phyloP scores from a whole-genome alignment of 64 coral and sea anemone species.

The Montipora cactus region DNA sequence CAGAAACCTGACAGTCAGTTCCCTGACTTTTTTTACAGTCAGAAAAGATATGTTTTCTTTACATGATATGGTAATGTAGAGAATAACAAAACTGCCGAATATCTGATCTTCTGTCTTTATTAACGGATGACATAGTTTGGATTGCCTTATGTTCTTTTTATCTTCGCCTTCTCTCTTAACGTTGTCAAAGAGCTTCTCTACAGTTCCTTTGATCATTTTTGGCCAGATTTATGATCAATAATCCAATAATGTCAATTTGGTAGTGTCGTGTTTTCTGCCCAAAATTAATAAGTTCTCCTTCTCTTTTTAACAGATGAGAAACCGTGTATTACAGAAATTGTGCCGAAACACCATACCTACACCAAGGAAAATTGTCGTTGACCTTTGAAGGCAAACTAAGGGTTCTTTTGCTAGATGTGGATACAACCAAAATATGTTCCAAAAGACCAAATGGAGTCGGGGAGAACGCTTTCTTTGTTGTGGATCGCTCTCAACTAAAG shows the following conservation, averaged over 20 bases:
- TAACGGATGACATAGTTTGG: too few species aligned
- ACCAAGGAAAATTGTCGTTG: constrained; percentile 42
- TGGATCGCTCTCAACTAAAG: too few species aligned
- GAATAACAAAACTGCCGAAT: too few species aligned
- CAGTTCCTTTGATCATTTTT: not conserved
- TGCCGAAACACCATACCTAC: constrained; percentile 28
- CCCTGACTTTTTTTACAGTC: not conserved
- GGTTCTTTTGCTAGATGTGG: constrained; percentile 28
- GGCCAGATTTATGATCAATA: not conserved
- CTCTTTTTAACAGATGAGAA: constrained; percentile 40
- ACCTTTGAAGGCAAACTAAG: constrained; percentile 37
- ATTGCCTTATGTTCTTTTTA: not conserved
- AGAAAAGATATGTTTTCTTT: not conserved
- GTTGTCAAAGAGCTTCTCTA: not conserved
- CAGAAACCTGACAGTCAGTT: not conserved
- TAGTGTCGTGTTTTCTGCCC: not conserved
- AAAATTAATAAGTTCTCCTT: constrained; percentile 22
- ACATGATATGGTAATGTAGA: too few species aligned
- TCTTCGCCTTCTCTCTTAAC: not conserved
- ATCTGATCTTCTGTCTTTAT: too few species aligned
- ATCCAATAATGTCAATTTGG: not conserved
- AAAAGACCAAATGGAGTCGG: constrained; percentile 43
- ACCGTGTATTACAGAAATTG: constrained; percentile 17
- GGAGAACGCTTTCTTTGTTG: too few species aligned
- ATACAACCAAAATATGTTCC: constrained; percentile 38